Evolutionary conservation across 2,113 vertebrate species (phyloP), one percentile per base, ranked within the genome.

Genomic region (Oncorhynchus keta): DNA sequence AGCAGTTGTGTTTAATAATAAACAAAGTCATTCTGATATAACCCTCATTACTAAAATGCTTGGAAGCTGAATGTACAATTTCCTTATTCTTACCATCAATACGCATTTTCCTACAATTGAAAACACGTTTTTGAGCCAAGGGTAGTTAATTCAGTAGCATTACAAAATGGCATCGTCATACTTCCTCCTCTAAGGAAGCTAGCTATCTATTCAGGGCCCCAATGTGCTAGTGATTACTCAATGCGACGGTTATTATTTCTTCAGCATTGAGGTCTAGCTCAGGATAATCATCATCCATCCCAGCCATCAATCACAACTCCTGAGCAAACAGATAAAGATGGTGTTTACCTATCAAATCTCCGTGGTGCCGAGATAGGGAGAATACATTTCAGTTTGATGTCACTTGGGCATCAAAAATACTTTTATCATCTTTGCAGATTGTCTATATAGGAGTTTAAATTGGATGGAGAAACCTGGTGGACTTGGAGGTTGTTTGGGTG

Each of bases 221-320:
- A 90, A 86, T 76, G 66, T 89, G 91, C 89, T 81, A 78, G 90
- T 85, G 85, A 93, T 94, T 92, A 86, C 83, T 85, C 70, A 79
- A 81, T 84, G 89, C 73, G 85, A 87, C 13, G 82, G 77, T 82
- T 83, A 89, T 93, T 93, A 94, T 95, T 93, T 94, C 90, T 88
- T 90, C 87, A 88, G 88, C 81, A 86, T 88, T 85, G 92, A 83
- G 73, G 84, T 91, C 90, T 92, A 93, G 95, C 91, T 91, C 83
- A 74, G 90, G 90, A 86, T 94, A 95, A 95, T 95, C 92, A 93
- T 90, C 88, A 91, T 94, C 94, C 92, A 89, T 94, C 90, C 90
- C 86, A 89, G 80, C 87, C 87, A 92, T 94, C 94, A 90, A 95
- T 95, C 93, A 93, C 70, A 93, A 75, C 83, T 92, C 93, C 93